These are phyloP conservation scores for Macrotus californicus DNA, from an alignment of 2,113 vertebrate species.

Conservation along the genomic window DNA sequence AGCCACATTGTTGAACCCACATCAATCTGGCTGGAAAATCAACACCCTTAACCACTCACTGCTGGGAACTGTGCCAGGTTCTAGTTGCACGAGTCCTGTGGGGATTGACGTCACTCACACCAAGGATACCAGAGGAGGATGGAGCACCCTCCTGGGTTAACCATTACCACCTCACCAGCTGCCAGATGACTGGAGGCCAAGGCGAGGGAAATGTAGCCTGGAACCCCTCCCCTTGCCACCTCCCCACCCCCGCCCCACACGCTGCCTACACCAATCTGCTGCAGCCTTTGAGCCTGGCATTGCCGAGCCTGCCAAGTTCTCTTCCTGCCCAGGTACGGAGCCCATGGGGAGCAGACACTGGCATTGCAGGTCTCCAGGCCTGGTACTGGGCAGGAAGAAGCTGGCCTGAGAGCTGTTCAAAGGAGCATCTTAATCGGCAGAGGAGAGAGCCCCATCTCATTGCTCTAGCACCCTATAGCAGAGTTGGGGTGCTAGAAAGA, in stretches of 20 bases:
- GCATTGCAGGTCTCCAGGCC: neutral
- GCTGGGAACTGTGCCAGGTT: neutral
- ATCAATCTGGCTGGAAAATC: neutral
- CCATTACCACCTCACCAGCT: slow-evolving; percentile 39
- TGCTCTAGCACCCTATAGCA: neutral
- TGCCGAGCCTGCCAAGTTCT: neutral
- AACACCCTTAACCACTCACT: neutral
- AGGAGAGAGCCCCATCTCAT: neutral
- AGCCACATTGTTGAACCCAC: neutral
- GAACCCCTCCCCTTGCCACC: slow-evolving; percentile 7
- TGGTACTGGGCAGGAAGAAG: neutral
- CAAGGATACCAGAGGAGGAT: slow-evolving; percentile 16
- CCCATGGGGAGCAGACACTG: neutral
- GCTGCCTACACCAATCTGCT: neutral
- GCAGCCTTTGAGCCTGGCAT: neutral
- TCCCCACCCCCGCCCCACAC: neutral
- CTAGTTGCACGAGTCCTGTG: neutral
- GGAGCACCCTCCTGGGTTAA: slow-evolving; percentile 43
- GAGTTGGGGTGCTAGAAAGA: neutral
- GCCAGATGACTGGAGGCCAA: slow-evolving; percentile 36
- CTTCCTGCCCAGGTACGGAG: neutral
- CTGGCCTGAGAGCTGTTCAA: neutral
- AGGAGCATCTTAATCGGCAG: neutral
- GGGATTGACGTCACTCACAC: neutral
- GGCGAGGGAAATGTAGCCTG: neutral